These are phyloP conservation scores for Trissoscelio sp. DNA, from an alignment of 2,888 invertebrate species.

Conservation along the genomic window DNA sequence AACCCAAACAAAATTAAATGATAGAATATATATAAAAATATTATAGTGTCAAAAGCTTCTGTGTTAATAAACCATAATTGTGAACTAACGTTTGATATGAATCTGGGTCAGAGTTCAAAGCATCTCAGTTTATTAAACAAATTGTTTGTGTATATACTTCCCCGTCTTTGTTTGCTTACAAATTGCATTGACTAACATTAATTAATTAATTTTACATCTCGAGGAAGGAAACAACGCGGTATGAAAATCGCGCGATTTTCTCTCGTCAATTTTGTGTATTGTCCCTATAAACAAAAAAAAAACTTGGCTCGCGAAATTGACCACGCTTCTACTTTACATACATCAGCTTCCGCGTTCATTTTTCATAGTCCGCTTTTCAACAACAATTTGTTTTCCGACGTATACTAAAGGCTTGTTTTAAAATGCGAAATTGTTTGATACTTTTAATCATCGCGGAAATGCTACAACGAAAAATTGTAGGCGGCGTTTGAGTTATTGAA, in stretches of 20 bases:
- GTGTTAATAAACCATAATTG: not conserved
- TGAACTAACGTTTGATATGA: not conserved
- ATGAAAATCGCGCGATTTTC: not conserved
- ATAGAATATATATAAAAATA: too few species aligned
- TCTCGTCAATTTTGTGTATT: not conserved
- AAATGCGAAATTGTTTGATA: conserved; percentile 11
- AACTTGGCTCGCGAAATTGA: conserved; percentile 1
- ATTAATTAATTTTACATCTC: conserved; percentile 1
- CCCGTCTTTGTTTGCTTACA: not conserved
- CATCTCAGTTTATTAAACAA: conserved; percentile 6
- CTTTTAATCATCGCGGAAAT: conserved; percentile 12
- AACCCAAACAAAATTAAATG: too few species aligned
- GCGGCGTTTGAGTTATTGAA: not conserved
- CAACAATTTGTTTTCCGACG: conserved; percentile 13
- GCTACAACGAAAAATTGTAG: not conserved
- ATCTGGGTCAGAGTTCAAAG: conserved; percentile 27
- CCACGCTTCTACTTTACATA: conserved; percentile 13
- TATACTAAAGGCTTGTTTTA: not conserved
- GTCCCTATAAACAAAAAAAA: not conserved
- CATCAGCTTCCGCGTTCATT: conserved; percentile 17
- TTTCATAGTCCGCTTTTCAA: conserved; percentile 22
- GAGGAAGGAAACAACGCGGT: not conserved
- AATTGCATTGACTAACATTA: not conserved
- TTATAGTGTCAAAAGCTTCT: too few species aligned
- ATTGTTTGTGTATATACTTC: conserved; percentile 6